Evolutionary conservation across 2,888 invertebrate species (phyloP).

Genomic region (Iphiclides podalirius): DNA sequence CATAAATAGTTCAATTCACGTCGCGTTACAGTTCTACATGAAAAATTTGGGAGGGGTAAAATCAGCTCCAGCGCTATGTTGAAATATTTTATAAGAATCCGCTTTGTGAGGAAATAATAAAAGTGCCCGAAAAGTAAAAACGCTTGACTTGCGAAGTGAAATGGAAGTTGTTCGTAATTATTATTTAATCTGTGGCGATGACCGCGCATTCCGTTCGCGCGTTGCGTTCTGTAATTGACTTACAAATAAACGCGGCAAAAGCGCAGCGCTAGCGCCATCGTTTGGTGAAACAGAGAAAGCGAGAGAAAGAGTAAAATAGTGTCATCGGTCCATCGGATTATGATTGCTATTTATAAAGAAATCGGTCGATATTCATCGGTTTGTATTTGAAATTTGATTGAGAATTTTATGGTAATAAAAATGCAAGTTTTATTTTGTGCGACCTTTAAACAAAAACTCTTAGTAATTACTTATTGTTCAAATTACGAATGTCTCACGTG

Average conservation of each 20-base stretch:
- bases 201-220: constrained; percentile 25
- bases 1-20: too few species aligned
- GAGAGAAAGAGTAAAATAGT: not conserved
- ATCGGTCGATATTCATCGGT: too few species aligned
- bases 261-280: constrained; percentile 24
- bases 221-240: constrained; percentile 37
- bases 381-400: too few species aligned
- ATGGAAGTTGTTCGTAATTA: constrained; percentile 21
- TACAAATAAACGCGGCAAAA: constrained; percentile 39
- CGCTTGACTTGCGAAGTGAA: constrained; percentile 18
- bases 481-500: not conserved
- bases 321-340: too few species aligned
- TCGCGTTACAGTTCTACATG: too few species aligned
- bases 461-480: not conserved
- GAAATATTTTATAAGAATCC: constrained; percentile 6
- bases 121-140: constrained; percentile 1
- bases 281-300: constrained; percentile 11
- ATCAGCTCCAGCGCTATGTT: too few species aligned
- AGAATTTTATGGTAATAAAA: too few species aligned
- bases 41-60: too few species aligned
- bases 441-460: too few species aligned
- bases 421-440: too few species aligned
- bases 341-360: too few species aligned
- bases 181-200: constrained; percentile 25
- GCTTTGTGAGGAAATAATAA: constrained; percentile 1